phyloP scores from a whole-genome alignment of 2,888 invertebrate genomes.

The Tetramorium bicarinatum region DNA sequence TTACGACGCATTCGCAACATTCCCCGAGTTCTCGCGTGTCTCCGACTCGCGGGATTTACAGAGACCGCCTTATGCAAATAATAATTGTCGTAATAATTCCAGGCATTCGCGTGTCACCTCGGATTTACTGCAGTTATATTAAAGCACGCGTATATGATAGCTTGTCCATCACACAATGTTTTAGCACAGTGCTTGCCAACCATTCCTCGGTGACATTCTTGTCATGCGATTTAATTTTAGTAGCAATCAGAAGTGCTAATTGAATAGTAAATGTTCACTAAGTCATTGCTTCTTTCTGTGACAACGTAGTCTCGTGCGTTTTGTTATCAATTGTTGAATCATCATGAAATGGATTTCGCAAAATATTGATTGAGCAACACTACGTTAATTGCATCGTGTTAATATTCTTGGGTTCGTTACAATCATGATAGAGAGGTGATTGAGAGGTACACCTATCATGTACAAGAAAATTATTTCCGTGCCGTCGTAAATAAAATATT shows the following conservation, averaged over 20 bases:
- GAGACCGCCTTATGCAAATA: constrained; percentile 48
- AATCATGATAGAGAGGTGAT: constrained; percentile 9
- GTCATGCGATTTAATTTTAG: constrained; percentile 15
- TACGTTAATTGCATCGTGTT: not conserved
- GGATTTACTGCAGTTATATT: constrained; percentile 23
- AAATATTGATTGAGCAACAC: not conserved
- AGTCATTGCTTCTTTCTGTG: not conserved
- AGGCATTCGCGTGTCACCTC: constrained; percentile 25
- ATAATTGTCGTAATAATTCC: constrained; percentile 55
- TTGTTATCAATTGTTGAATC: not conserved
- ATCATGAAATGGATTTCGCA: not conserved
- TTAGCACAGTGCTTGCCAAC: constrained; percentile 23
- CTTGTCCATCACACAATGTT: constrained; percentile 3
- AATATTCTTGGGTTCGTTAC: not conserved
- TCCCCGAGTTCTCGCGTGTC: constrained; percentile 27
- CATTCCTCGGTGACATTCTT: not conserved
- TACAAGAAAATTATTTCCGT: constrained; percentile 14
- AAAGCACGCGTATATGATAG: constrained; percentile 29
- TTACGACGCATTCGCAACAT: constrained; percentile 45
- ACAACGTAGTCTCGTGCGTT: not conserved
- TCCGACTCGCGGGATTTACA: constrained; percentile 26
- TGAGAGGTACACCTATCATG: not conserved
- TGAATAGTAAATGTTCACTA: not conserved
- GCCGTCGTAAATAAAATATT: not conserved
- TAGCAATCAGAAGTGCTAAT: not conserved